These are phyloP conservation scores for Gallinago paraguaiae DNA, from an alignment of 2,113 vertebrate species.

Conservation along the genomic window DNA sequence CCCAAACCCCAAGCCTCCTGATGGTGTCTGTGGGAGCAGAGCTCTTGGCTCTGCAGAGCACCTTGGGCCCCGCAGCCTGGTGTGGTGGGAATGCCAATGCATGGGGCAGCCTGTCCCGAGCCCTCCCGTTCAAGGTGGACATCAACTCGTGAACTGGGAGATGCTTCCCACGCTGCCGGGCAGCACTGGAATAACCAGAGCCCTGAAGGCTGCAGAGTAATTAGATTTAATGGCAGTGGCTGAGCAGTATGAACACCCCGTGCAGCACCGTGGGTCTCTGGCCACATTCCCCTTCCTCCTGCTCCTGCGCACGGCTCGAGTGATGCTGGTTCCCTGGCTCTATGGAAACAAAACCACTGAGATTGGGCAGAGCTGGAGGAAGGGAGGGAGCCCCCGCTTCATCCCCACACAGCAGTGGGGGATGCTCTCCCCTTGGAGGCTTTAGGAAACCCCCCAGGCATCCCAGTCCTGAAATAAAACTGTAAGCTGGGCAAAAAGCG, in stretches of 20 bases:
- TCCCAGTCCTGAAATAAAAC: background rate
- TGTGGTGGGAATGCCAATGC: background rate
- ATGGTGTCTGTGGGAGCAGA: background rate
- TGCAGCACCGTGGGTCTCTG: background rate
- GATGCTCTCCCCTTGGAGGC: background rate
- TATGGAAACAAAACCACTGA: background rate
- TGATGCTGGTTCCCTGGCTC: background rate
- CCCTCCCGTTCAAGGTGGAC: background rate
- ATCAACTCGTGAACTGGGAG: background rate
- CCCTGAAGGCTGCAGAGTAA: background rate
- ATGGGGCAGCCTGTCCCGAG: background rate
- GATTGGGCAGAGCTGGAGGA: background rate
- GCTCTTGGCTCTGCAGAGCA: background rate
- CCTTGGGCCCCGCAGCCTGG: background rate
- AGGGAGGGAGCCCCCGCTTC: background rate
- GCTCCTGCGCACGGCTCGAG: fast-evolving
- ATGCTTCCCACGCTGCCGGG: background rate
- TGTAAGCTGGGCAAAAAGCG: background rate
- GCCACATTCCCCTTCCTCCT: background rate
- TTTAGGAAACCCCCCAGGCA: background rate
- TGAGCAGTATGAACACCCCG: background rate
- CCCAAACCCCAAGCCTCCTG: background rate
- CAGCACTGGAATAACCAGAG: background rate
- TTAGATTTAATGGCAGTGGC: background rate
- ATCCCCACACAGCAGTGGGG: background rate